phyloP scores from a whole-genome alignment of 1,140 invertebrate species.

The Homalodisca vitripennis region DNA sequence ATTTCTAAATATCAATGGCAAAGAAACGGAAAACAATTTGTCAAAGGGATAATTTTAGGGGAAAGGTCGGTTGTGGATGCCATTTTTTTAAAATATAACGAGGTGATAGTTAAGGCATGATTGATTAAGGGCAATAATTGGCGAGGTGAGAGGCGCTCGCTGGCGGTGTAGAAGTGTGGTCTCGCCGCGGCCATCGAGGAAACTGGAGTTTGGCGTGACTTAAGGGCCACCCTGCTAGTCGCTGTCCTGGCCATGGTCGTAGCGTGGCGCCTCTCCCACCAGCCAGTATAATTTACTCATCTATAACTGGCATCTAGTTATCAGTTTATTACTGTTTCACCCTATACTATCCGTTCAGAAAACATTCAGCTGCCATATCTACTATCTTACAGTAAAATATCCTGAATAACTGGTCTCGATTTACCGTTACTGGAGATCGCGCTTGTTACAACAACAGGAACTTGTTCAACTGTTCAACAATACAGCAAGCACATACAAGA shows the following conservation, averaged over 20 bases:
- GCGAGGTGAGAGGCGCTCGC: neutral
- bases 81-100: neutral
- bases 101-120: conserved; percentile 13
- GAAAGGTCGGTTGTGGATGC: neutral
- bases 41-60: neutral
- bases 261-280: neutral
- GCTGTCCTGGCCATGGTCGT: too few species aligned
- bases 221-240: neutral
- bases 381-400: too few species aligned
- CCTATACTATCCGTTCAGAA: neutral
- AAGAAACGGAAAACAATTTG: neutral
- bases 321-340: conserved; percentile 10
- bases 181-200: too few species aligned
- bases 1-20: too few species aligned
- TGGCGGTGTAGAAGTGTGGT: too few species aligned
- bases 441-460: too few species aligned
- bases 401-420: too few species aligned
- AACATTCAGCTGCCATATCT: neutral
- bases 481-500: too few species aligned
- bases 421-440: too few species aligned
- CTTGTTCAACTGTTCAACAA: too few species aligned
- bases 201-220: neutral
- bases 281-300: conserved; percentile 10
- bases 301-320: conserved; percentile 17
- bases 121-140: neutral